Evolutionary conservation across 2,113 vertebrate genomes (phyloP), one percentile per base, ranked within the genome.

Genomic region (Engraulis encrasicolus): DNA sequence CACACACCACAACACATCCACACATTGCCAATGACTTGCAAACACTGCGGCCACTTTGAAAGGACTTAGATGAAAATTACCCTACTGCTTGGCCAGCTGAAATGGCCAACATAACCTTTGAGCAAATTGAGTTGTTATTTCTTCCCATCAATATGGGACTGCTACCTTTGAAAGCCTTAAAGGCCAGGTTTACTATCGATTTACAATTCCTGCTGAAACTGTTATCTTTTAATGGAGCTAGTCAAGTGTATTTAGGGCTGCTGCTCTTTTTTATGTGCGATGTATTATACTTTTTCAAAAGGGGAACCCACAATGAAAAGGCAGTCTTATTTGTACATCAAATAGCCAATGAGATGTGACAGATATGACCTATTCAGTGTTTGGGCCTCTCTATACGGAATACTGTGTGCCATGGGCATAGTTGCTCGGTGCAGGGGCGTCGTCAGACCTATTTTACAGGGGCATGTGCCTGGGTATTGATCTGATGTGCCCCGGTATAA

Each of bases 81-180:
- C 0, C 0, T 86, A 81, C 83, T 86, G 84, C 87, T 83, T 49
- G 6, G 66, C 36, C 66, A 40, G 83, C 37, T 50, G 1, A 84
- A 86, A 84, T 2, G 52, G 23, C 31, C 50, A 18, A 52, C 15
- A n/a, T 85, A 89, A 87, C 86, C 86, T 89, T 87, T 87, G 50
- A 83, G 86, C 86, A 86, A 83, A 89, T 85, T 86, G 86, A 87
- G 85, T 79, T 86, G 80, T 85, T 87, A 49, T 83, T 84, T 78
- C 52, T 81, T 78, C 58, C 38, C 86, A 74, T 86, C 86, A 86
- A 84, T 87, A 84, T 66, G 66, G n/a, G n/a, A 83, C 77, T 71
- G 82, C 81, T 78, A 78, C 78, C 50, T 83, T 81, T 58, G 81
- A 81, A 58, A 12, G 48, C 40, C 84, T 58, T 36, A 83, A 85